These are phyloP conservation scores for Oscheius sp. DNA, from an alignment of 1,140 invertebrate genomes.

Conservation along the genomic window DNA sequence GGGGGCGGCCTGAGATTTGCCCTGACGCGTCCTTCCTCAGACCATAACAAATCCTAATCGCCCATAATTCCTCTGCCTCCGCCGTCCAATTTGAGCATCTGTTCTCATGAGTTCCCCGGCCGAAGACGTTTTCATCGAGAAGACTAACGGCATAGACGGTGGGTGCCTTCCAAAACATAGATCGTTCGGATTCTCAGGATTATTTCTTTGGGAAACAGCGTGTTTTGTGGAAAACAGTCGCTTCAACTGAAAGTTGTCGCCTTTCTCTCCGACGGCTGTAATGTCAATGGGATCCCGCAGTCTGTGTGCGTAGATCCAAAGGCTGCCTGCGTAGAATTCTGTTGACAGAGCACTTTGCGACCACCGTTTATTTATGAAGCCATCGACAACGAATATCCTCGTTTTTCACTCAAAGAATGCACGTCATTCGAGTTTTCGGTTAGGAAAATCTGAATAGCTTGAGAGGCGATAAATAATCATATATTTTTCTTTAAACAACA, in stretches of 20 bases:
- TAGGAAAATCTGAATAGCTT: too few relatives aligned
- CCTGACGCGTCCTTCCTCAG: background rate
- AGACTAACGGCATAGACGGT: too few relatives aligned
- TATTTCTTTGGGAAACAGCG: background rate
- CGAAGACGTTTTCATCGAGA: background rate
- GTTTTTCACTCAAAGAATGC: too few relatives aligned
- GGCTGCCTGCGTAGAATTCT: background rate
- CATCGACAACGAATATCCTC: background rate
- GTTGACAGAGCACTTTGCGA: background rate
- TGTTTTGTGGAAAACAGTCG: too few relatives aligned
- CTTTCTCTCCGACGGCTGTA: too few relatives aligned
- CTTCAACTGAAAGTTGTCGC: too few relatives aligned
- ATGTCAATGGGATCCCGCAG: background rate
- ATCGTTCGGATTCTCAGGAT: background rate
- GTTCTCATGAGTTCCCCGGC: background rate
- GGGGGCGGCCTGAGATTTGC: background rate
- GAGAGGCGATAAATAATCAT: background rate
- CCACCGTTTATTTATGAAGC: slow-evolving; percentile 7
- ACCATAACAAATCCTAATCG: background rate
- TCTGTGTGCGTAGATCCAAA: background rate
- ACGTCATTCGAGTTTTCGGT: too few relatives aligned
- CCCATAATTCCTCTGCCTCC: background rate
- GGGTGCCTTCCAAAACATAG: too few relatives aligned
- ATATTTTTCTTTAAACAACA: too few relatives aligned
- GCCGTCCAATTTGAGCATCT: background rate